These are phyloP conservation scores for Rhea pennata DNA, from an alignment of 2,113 vertebrate genomes.

Conservation along the genomic window DNA sequence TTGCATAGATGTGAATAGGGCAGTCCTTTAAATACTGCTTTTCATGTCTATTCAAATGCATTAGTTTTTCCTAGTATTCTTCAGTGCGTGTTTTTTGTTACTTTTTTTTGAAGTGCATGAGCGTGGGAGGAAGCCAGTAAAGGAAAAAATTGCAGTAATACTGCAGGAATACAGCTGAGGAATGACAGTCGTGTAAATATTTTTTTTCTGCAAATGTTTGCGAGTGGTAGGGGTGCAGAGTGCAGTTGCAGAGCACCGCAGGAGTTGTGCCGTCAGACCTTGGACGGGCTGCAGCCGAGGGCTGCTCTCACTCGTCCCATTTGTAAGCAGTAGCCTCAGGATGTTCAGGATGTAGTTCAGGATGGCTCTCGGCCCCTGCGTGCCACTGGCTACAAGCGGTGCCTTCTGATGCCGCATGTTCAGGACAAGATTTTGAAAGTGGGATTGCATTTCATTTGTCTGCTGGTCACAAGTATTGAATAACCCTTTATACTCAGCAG, in stretches of 20 bases:
- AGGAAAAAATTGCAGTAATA: neutral
- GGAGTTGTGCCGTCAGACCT: neutral
- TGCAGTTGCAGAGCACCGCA: neutral
- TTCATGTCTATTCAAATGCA: neutral
- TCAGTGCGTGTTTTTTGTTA: neutral
- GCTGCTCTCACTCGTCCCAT: fast-evolving
- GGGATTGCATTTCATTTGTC: neutral
- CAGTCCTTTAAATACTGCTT: neutral
- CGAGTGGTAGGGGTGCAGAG: neutral
- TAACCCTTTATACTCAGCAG: neutral
- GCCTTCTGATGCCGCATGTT: neutral
- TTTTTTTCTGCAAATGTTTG: neutral
- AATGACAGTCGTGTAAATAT: neutral
- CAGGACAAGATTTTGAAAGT: neutral
- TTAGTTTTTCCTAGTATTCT: neutral
- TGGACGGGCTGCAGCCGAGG: neutral
- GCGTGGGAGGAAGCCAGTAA: neutral
- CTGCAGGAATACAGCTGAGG: neutral
- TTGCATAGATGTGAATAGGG: neutral
- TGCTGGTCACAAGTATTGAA: neutral
- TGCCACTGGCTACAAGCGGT: neutral
- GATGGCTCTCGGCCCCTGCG: neutral
- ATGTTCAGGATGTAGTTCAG: neutral
- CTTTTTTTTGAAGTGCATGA: neutral
- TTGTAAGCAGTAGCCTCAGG: neutral